Evolutionary conservation across 1,140 invertebrate species (phyloP).

Genomic region (Goniozus legneri): DNA sequence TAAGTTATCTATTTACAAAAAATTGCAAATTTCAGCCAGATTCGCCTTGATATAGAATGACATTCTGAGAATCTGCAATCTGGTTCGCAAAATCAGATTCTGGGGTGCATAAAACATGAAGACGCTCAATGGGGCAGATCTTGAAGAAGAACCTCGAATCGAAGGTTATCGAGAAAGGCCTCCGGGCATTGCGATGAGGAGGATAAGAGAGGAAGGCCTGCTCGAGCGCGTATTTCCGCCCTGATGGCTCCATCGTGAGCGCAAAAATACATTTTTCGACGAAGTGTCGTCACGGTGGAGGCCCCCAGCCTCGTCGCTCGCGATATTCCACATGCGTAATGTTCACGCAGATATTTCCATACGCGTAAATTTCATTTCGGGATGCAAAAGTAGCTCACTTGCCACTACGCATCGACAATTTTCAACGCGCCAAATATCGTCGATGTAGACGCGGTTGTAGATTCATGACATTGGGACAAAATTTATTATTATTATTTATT

Average conservation of each 20-base stretch:
- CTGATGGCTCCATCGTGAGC: constrained; percentile 16
- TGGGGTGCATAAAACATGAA: constrained; percentile 50
- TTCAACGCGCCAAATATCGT: neutral
- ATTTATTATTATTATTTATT: too few species aligned
- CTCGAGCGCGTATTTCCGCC: constrained; percentile 40
- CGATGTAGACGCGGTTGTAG: too few species aligned
- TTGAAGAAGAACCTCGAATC: constrained; percentile 24
- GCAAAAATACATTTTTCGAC: constrained; percentile 44
- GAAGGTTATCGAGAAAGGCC: constrained; percentile 24
- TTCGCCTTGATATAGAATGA: too few species aligned
- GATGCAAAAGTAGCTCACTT: constrained; percentile 31
- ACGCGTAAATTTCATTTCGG: constrained; percentile 49
- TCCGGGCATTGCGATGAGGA: constrained; percentile 21
- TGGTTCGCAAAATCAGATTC: constrained; percentile 47
- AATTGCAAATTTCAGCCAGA: too few species aligned
- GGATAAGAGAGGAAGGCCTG: constrained; percentile 24
- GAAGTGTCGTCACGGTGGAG: constrained; percentile 38
- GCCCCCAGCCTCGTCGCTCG: constrained; percentile 41
- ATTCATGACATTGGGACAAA: too few species aligned
- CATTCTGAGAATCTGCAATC: too few species aligned
- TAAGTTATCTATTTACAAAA: too few species aligned
- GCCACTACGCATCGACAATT: constrained; percentile 27
- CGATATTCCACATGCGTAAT: constrained; percentile 49
- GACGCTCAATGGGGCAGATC: constrained; percentile 31
- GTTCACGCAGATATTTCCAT: constrained; percentile 44